Percentiles rank a stretch among this genome's conserved stretches.
Conservation (phyloP, 2,888 invertebrate genomes). For the Diloba caeruleocephala region DNA sequence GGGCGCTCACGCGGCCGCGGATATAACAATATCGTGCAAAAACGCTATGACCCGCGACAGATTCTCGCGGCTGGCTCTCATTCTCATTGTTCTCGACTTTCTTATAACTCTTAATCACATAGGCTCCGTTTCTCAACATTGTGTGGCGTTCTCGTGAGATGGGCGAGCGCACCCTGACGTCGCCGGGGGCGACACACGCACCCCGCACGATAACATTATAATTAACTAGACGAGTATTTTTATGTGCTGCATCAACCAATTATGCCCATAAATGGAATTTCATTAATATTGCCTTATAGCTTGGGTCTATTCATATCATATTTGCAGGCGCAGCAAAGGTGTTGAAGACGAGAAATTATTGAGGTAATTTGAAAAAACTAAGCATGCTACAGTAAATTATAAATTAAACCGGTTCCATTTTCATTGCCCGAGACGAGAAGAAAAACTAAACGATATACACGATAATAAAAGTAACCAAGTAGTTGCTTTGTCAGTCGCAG, state of each 20-base stretch:
- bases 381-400: constrained; percentile 69
- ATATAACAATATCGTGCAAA: constrained; percentile 68
- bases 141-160: constrained; percentile 73
- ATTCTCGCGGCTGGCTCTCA: constrained; percentile 77
- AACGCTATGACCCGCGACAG: constrained; percentile 68
- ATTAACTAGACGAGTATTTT: constrained; percentile 71
- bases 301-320: constrained; percentile 60
- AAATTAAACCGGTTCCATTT: constrained; percentile 65
- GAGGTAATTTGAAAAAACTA: constrained; percentile 69
- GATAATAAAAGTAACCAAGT: constrained; percentile 50
- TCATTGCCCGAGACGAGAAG: constrained; percentile 53
- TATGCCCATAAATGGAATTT: constrained; percentile 72
- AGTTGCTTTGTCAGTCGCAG: constrained; percentile 42
- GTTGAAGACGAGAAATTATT: constrained; percentile 65
- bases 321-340: constrained; percentile 35
- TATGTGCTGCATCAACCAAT: constrained; percentile 68
- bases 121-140: constrained; percentile 82
- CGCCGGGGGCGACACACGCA: constrained; percentile 50
- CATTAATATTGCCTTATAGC: constrained; percentile 70
- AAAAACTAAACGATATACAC: constrained; percentile 57
- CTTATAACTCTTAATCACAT: constrained; percentile 77
- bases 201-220: constrained; percentile 68
- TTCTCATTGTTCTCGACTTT: constrained; percentile 84
- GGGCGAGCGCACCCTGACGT: constrained; percentile 51
- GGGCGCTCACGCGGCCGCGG: constrained; percentile 39